Base-by-base conservation (phyloP, 1,140 invertebrate species). In the Cydia strobilella region DNA sequence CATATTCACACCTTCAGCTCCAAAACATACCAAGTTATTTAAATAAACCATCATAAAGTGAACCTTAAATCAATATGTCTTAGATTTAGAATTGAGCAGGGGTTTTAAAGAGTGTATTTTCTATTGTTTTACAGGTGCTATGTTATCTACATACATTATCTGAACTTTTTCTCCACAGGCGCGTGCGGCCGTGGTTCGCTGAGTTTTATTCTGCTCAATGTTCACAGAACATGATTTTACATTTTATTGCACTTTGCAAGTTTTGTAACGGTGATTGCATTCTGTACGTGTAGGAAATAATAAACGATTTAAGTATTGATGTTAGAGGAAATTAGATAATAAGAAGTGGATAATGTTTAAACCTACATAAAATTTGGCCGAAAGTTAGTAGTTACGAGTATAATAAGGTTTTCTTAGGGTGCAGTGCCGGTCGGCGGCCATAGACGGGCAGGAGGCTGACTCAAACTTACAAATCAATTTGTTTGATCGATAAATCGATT, bases 61-160 rank as follows among this genome's bases (percentile, higher is more conserved):
- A 59, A 9, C 20, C 10, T 59, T 59, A n/a, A 59, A 59, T 10
- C 10, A 10, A 59, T 59, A 1, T 7, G 0, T 6, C 5, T 48
- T 51, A 9, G 6, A 18, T 1, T 59, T 5, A 59, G 6, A 59
- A 59, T 59, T 10, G 54, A 59, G 23, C 10, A 23, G 7, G 18
- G 6, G n/a, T 59, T 59, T 6, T 23, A 10, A 1, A 18, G 9
- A 59, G 54, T 59, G 9, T 20, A 12, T 59, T 23, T 59, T 59
- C 54, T 59, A 59, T 59, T 59, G 54, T 69, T 65, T 35, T 65
- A 65, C 65, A 39, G 31, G 35, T 31, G 65, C 31, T n/a, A 39
- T 18, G 31, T 35, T 69, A 69, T 69, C 65, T 69, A 1, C 65
- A 69, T 69, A 69, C 25, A 69, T 69, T 18, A 69, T 69, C 31